Conservation (phyloP, 1,140 invertebrate genomes). For the Eumeta japonica region DNA sequence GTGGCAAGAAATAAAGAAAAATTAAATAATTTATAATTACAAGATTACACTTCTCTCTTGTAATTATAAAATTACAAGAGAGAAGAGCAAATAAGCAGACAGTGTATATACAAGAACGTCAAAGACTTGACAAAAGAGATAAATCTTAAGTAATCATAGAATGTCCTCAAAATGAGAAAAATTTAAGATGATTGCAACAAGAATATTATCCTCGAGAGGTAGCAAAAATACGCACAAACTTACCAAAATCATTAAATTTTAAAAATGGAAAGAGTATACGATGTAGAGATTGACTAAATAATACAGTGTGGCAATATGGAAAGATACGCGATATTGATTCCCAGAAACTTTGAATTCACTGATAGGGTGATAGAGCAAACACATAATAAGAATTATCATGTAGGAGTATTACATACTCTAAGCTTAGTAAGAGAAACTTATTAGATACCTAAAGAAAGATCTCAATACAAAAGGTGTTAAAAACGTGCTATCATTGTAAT, state of each 20-base stretch:
- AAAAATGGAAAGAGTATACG: constrained; percentile 7
- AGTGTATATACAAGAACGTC: too few species aligned
- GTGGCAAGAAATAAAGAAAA: too few species aligned
- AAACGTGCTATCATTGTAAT: constrained; percentile 4
- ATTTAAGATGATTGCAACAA: too few species aligned
- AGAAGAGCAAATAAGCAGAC: too few species aligned
- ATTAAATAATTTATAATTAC: too few species aligned
- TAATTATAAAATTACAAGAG: too few species aligned
- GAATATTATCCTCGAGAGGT: constrained; percentile 5
- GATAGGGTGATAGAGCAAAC: constrained; percentile 1
- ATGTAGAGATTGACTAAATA: constrained; percentile 3
- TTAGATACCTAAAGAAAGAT: constrained; percentile 6
- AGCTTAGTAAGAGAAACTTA: constrained; percentile 4
- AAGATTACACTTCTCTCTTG: too few species aligned
- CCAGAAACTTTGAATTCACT: constrained; percentile 6
- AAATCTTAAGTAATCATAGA: too few species aligned
- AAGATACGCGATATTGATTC: constrained; percentile 7
- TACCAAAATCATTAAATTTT: constrained; percentile 3
- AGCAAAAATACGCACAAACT: not conserved
- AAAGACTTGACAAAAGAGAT: too few species aligned
- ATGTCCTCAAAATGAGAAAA: too few species aligned
- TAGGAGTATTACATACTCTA: constrained; percentile 9
- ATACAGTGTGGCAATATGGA: constrained; percentile 3
- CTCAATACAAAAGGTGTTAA: constrained; percentile 4
- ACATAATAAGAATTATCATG: constrained; percentile 11